Evolutionary conservation across 1,140 invertebrate species (phyloP), one percentile per base, ranked within the genome.

Genomic region (Caenorhabditis elegans): DNA sequence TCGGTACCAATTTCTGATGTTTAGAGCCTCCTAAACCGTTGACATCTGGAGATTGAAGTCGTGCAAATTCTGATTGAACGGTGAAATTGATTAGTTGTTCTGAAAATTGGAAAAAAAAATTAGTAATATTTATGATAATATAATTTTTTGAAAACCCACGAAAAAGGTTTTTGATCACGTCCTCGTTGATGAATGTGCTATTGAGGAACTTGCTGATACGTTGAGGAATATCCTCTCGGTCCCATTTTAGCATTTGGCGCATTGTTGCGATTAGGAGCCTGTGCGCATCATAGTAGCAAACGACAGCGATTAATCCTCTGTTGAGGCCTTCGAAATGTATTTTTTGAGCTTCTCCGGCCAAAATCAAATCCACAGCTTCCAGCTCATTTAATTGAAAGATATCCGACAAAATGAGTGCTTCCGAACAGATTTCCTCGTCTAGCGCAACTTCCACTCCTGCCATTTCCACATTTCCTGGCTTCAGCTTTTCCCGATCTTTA

Each of bases 251-350:
- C 31, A 81, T 49, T 22, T 70, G 60, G 22, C 60, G 60, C 26
- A 70, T 28, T 34, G n/a, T n/a, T 2, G 60, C 4, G n/a, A 39
- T 19, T n/a, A 70, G 19, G 10, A 60, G 78, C 22, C 78, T 78
- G 22, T 83, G 82, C 3, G 60, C 60, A 47, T 83, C 82, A 48
- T 83, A 83, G 39, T 83, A 83, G 78, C 82, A 83, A 22, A 78
- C 48, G 17, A 83, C 82, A 65, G 82, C 82, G n/a, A 75, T 47
- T 11, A 83, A 39, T 17, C 82, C 82, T 49, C 82, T 31, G 8
- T 51, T 43, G 4, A 83, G 24, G 19, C 39, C 48, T 39, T 70
- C 77, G 24, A 78, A 79, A 48, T 78, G 51, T 10, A 46, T 49
- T 47, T 51, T 48, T 47, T 82, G 80, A 10, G 76, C 34, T 65